These are phyloP conservation scores for Poecilia wingei DNA, from an alignment of 2,797 vertebrate species.

Conservation along the genomic window DNA sequence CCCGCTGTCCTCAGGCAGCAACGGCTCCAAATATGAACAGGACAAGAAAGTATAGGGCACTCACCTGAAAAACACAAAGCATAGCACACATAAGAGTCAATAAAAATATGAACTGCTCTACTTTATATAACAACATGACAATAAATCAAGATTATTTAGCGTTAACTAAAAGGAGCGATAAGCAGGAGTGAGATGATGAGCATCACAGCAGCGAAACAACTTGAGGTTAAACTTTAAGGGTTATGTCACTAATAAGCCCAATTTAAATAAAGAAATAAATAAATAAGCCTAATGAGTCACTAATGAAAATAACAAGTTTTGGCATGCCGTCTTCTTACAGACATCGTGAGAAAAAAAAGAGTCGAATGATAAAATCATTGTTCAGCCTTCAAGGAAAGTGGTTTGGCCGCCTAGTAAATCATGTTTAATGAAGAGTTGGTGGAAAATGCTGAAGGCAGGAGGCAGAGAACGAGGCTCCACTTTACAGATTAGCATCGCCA, in stretches of 20 bases:
- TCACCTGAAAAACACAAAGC: conserved; percentile 79
- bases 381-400: conserved; percentile 6
- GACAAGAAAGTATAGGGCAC: conserved; percentile 32
- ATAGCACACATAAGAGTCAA: conserved; percentile 14
- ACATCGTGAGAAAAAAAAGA: background rate
- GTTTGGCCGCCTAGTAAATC: background rate
- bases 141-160: background rate
- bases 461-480: background rate
- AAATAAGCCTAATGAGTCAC: too few species aligned
- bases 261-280: too few species aligned
- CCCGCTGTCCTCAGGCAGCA: conserved; percentile 19
- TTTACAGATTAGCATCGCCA: conserved; percentile 61
- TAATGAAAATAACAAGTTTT: background rate
- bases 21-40: conserved; percentile 19
- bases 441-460: background rate
- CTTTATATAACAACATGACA: background rate
- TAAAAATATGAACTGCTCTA: background rate
- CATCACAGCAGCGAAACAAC: background rate
- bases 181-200: background rate
- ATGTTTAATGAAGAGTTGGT: background rate
- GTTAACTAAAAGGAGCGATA: background rate
- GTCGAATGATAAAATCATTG: background rate
- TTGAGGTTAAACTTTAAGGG: background rate
- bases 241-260: background rate
- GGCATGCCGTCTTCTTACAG: background rate